phyloP scores from a whole-genome alignment of 2,113 vertebrate genomes.

The Pseudonaja textilis region DNA sequence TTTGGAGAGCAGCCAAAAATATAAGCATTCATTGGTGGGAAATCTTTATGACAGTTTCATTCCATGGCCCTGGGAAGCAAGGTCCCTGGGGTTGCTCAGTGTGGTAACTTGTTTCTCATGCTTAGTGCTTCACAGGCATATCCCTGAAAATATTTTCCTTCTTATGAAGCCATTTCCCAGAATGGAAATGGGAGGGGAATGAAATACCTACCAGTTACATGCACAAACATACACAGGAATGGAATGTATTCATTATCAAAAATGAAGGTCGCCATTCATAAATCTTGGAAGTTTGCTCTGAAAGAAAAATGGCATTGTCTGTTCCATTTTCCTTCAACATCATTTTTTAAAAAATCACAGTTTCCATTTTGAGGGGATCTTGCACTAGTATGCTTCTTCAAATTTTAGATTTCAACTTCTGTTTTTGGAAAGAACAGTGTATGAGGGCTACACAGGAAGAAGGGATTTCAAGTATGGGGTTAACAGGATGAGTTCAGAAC shows the following conservation, averaged over 20 bases:
- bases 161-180: fast-evolving
- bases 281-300: not conserved
- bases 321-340: not conserved
- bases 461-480: not conserved
- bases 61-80: not conserved
- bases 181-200: not conserved
- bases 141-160: fast-evolving
- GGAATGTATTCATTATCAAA: not conserved
- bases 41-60: not conserved
- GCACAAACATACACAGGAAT: not conserved
- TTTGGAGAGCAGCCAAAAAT: fast-evolving
- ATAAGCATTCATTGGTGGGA: not conserved
- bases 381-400: not conserved
- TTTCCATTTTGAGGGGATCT: not conserved
- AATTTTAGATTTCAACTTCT: not conserved
- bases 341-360: not conserved
- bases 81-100: not conserved
- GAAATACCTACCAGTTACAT: not conserved
- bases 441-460: not conserved
- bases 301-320: not conserved
- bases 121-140: not conserved
- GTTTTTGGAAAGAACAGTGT: not conserved
- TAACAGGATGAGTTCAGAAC: not conserved
- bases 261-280: not conserved
- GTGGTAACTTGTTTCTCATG: not conserved